Evolutionary conservation across 2,113 vertebrate species (phyloP), one percentile per base, ranked within the genome.

Genomic region (Eclectus roratus): DNA sequence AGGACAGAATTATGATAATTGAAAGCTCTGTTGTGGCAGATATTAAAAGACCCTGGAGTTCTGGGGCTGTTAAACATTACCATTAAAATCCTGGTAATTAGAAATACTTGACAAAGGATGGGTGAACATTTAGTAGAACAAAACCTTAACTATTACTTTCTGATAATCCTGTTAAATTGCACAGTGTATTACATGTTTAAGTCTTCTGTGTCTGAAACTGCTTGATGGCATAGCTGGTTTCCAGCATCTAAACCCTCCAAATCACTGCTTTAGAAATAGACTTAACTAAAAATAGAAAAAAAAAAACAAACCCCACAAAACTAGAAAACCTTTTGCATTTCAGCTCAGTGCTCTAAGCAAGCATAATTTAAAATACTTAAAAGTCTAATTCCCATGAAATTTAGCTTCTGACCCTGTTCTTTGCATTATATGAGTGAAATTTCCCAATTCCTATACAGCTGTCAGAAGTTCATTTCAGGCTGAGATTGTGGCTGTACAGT

Each of bases 1-100:
- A 94, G 93, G 96, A 96, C 88, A 85, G 84, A 97, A 97, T 97
- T 97, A 96, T 74, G 88, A 94, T 97, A 97, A 98, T 96, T 97
- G 95, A 97, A 97, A 96, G 94, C 80, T 95, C 92, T 97, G 73
- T 63, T 28, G 91, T 97, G 96, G 96, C 95, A 97, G 95, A 95
- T 97, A 97, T 95, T 97, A 58, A 78, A 93, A 97, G 94, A 97
- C 83, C 95, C 96, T 72, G 28, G 89, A 95, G 95, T 97, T 97
- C 91, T 77, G 87, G 92, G 77, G 76, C 89, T 94, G 94, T 96
- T 96, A 94, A 91, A 91, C 79, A 88, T 87, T 86, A 80, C 96
- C 90, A 96, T 97, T 97, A 98, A 97, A 90, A 95, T 68, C 44
- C 43, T 93, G 89, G 64, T 97, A 97, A 97, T 97, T 97, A 97